Conservation (phyloP, 2,888 invertebrate species). For the Hydropsyche betteni region DNA sequence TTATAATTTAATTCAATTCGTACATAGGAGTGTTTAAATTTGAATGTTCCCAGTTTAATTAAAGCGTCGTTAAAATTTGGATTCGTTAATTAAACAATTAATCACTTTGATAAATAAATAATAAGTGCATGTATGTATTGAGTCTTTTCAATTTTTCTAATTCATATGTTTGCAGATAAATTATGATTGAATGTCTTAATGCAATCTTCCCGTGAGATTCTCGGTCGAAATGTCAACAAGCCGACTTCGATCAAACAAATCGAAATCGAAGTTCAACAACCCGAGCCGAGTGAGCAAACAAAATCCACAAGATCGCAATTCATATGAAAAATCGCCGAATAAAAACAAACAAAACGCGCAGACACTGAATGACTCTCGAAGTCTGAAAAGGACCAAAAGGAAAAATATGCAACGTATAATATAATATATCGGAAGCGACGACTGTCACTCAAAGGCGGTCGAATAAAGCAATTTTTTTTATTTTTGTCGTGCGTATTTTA, state of each 20-base stretch:
- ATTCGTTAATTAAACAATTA: no score
- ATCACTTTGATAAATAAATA: no score
- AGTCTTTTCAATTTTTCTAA: no score
- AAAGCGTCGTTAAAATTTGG: no score
- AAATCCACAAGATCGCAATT: background rate
- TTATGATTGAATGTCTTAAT: slow-evolving; percentile 6
- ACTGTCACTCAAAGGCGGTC: background rate
- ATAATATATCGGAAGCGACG: slow-evolving; percentile 18
- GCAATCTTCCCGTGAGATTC: no score
- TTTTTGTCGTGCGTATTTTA: slow-evolving; percentile 15
- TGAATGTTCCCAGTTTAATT: no score
- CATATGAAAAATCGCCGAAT: slow-evolving; percentile 9
- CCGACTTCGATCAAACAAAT: no score
- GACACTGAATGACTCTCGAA: background rate
- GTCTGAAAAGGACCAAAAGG: background rate
- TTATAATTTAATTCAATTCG: no score
- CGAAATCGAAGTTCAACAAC: slow-evolving; percentile 13
- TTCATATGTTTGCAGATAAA: background rate
- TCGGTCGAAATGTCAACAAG: no score
- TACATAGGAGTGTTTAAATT: no score
- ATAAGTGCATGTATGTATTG: no score
- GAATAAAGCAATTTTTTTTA: background rate
- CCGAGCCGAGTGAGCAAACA: background rate
- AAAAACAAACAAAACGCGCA: background rate
- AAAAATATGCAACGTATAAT: background rate